Conservation (phyloP, 2,888 invertebrate species). For the Apodemia mormo region DNA sequence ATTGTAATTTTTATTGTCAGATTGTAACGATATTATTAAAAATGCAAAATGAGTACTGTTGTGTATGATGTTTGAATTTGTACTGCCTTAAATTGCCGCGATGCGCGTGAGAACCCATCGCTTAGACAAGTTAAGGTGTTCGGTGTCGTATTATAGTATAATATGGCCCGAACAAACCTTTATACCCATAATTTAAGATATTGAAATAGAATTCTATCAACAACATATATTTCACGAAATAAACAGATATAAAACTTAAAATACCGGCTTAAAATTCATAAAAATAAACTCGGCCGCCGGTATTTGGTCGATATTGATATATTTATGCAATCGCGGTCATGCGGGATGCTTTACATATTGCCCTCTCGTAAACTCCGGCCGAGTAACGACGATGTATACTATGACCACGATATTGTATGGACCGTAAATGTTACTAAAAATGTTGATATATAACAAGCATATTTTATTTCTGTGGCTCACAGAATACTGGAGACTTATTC, state of each 20-base stretch:
- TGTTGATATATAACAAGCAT: background rate
- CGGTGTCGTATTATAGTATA: no score
- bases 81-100: no score
- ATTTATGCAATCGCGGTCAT: constrained; percentile 2
- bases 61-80: no score
- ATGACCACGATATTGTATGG: background rate
- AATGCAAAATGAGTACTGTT: no score
- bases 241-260: background rate
- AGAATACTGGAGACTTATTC: no score
- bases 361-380: constrained; percentile 3
- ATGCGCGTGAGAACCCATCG: no score
- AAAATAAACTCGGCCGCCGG: background rate
- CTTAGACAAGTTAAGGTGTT: no score
- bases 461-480: background rate
- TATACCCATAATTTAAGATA: no score
- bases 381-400: background rate
- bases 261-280: background rate
- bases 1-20: no score
- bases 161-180: no score
- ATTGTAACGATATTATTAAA: no score
- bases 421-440: constrained; percentile 7
- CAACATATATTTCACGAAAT: constrained; percentile 3
- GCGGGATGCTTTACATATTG: constrained; percentile 14
- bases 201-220: background rate
- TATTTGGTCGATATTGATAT: background rate